A percentile compares a stretch with the other conserved stretches of the same genome.
phyloP scores from a whole-genome alignment of 2,888 invertebrate species.

The Eledone cirrhosa region DNA sequence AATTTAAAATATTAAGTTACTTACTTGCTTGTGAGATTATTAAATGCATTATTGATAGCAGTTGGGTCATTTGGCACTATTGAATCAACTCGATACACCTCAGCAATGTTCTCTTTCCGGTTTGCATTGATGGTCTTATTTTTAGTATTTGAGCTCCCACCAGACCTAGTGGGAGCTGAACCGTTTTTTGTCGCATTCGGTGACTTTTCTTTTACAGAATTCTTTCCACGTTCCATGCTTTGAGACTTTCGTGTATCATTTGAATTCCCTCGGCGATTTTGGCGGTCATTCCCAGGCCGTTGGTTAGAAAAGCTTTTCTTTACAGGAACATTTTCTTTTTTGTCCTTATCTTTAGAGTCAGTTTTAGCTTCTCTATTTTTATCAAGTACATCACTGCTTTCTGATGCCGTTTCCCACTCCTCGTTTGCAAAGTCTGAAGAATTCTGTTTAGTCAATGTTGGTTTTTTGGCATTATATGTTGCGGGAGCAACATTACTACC shows the following conservation, averaged over 20 bases:
- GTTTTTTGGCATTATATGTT: constrained; percentile 47
- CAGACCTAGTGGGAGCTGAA: constrained; percentile 55
- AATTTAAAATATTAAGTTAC: constrained; percentile 31
- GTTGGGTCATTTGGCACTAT: constrained; percentile 71
- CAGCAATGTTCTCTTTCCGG: constrained; percentile 58
- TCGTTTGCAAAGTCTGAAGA: constrained; percentile 64
- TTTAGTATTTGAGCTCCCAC: constrained; percentile 45
- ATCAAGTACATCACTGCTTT: constrained; percentile 75
- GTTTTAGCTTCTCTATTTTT: constrained; percentile 57
- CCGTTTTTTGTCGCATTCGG: constrained; percentile 60
- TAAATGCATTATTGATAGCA: constrained; percentile 70
- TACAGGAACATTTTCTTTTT: constrained; percentile 41
- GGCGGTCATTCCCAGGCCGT: constrained; percentile 63
- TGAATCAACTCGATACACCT: constrained; percentile 70
- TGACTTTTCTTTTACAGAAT: constrained; percentile 56
- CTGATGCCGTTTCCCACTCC: constrained; percentile 82
- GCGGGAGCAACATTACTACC: constrained; percentile 45
- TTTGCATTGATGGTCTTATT: constrained; percentile 46
- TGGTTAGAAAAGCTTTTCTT: constrained; percentile 67
- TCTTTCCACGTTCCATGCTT: constrained; percentile 43
- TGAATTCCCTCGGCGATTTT: constrained; percentile 49
- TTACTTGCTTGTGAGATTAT: constrained; percentile 57
- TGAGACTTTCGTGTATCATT: constrained; percentile 39
- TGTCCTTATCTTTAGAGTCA: constrained; percentile 49
- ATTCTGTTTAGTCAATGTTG: constrained; percentile 63